phyloP scores from a whole-genome alignment of 2,113 vertebrate genomes.

The Electrona antarctica region DNA sequence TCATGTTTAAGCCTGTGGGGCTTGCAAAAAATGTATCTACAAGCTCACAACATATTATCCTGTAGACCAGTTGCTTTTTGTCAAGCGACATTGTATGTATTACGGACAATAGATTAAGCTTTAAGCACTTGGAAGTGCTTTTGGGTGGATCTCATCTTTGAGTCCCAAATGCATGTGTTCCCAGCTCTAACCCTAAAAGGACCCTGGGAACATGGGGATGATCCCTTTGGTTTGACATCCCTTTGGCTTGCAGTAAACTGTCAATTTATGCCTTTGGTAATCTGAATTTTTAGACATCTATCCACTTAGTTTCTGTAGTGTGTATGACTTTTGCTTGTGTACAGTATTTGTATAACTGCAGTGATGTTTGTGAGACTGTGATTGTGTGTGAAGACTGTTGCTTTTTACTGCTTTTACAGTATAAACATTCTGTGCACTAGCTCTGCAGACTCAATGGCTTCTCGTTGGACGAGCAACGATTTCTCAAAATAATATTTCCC shows the following conservation, averaged over 20 bases:
- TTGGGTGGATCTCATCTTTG: background rate
- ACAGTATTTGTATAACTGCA: slow-evolving; percentile 35
- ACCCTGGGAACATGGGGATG: background rate
- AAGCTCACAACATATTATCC: too few relatives aligned
- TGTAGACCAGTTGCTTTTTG: too few relatives aligned
- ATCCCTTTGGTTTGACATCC: slow-evolving; percentile 1
- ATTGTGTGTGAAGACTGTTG: slow-evolving; percentile 20
- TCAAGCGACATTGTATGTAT: too few relatives aligned
- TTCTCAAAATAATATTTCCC: slow-evolving; percentile 22
- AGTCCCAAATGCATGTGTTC: background rate
- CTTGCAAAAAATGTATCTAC: too few relatives aligned
- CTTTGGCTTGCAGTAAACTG: background rate
- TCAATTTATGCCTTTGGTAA: slow-evolving; percentile 55
- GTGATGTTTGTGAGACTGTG: slow-evolving; percentile 39
- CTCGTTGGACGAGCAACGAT: slow-evolving; percentile 34
- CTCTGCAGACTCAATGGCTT: slow-evolving; percentile 44
- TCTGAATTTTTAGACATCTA: slow-evolving; percentile 53
- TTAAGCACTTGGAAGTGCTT: background rate
- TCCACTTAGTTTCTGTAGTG: slow-evolving; percentile 33
- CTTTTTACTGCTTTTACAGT: slow-evolving; percentile 65
- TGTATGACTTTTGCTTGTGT: slow-evolving; percentile 23
- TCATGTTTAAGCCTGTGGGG: too few relatives aligned
- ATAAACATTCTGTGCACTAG: slow-evolving; percentile 71
- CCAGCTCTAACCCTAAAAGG: too few relatives aligned
- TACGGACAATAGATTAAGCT: background rate